A percentile compares a stretch with the other conserved stretches of the same genome.
Conservation (phyloP, 1,140 invertebrate genomes). For the Papilio polyxenes region DNA sequence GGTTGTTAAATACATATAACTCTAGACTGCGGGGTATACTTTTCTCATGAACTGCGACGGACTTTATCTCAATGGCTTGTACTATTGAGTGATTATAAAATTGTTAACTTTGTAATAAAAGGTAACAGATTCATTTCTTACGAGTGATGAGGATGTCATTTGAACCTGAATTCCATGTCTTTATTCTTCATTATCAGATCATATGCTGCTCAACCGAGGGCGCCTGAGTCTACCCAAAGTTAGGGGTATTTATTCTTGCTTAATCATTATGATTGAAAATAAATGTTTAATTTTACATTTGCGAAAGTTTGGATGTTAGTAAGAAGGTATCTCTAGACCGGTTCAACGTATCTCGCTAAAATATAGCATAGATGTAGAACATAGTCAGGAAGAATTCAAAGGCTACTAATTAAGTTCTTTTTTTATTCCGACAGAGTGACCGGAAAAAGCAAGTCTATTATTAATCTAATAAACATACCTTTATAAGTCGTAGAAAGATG, state of each 20-base stretch:
- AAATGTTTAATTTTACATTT: no score
- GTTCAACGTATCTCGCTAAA: no score
- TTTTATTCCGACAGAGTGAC: no score
- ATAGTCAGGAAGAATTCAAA: no score
- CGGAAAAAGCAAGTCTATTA: no score
- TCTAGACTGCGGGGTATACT: slow-evolving; percentile 18
- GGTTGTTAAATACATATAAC: slow-evolving; percentile 26
- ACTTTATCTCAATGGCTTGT: slow-evolving; percentile 3
- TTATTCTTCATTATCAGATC: neutral
- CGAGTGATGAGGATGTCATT: neutral
- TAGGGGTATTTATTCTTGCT: neutral
- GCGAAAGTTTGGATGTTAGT: no score
- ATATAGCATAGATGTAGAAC: no score
- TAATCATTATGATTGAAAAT: no score
- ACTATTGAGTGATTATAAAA: slow-evolving; percentile 31
- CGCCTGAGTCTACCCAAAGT: neutral
- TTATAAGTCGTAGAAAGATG: neutral
- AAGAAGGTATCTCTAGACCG: no score
- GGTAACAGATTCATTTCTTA: neutral
- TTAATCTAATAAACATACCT: neutral
- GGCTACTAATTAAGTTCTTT: no score
- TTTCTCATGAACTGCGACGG: slow-evolving; percentile 18
- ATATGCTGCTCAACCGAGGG: neutral
- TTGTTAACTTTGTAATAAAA: slow-evolving; percentile 5
- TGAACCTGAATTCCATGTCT: neutral